Base-by-base conservation (phyloP, 2,888 invertebrate species). In the Tetheella fluctuosa region DNA sequence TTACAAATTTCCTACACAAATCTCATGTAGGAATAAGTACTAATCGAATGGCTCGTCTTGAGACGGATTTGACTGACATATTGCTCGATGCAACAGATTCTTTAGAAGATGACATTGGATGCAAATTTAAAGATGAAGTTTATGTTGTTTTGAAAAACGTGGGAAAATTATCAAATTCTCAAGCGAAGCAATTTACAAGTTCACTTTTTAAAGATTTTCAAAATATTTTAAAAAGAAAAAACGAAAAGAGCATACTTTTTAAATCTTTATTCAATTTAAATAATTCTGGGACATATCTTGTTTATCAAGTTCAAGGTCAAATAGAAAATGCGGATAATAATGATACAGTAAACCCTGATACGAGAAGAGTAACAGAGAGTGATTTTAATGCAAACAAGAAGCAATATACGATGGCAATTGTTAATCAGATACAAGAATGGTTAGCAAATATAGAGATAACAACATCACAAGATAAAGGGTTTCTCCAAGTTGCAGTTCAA, bases 131-230 rank as follows among this genome's bases (percentile, higher is more conserved):
- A 34, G 15, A 34, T 23, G 23, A 34, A 23, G 55, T 37, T n/a
- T 55, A 13, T 20, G 15, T 13, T 13, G 59, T 63, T 59, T 61
- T 60, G 23, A n/a, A 62, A 39, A 59, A 59, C 34, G 13, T 63
- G n/a, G 62, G 59, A 1, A 70, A 73, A 30, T 17, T 75, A 8
- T 54, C 70, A 23, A 56, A 64, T 20, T 59, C 63, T 15, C 63
- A 68, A 65, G 73, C 67, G 4, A 63, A 58, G 39, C 61, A 68
- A 59, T 67, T 70, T 39, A 57, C 70, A 17, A 60, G 67, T 15
- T 58, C 69, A 6, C 62, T 70, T 5, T 39, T 70, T 13, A 67
- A 60, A n/a, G 63, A 76, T 53, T 73, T 65, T 6, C 69, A 64
- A 54, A 54, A 67, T 6, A 65, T 64, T 28, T 63, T 65, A 1